Evolutionary conservation across 2,888 invertebrate species (phyloP).

Genomic region (Sicus ferrugineus): DNA sequence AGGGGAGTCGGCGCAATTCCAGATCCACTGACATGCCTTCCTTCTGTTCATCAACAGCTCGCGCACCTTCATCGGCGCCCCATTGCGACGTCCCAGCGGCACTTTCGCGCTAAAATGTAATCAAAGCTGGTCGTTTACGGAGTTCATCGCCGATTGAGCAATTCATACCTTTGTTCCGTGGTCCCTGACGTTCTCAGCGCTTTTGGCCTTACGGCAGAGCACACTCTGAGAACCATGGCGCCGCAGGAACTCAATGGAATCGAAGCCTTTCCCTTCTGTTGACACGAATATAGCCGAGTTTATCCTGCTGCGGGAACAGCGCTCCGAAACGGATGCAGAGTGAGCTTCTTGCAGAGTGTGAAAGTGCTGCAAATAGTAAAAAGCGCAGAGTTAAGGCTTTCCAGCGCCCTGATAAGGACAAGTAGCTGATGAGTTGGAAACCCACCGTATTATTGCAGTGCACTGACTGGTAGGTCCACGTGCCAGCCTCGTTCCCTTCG

Average conservation of each 20-base stretch:
- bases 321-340: slow-evolving; percentile 72
- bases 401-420: too few species aligned
- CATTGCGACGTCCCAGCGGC: slow-evolving; percentile 51
- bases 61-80: slow-evolving; percentile 28
- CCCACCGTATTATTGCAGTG: slow-evolving; percentile 61
- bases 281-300: slow-evolving; percentile 88
- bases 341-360: slow-evolving; percentile 75
- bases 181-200: slow-evolving; percentile 73
- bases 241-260: slow-evolving; percentile 81
- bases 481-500: slow-evolving; percentile 62
- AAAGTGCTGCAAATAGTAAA: slow-evolving; percentile 72
- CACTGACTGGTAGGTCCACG: slow-evolving; percentile 55
- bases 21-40: slow-evolving; percentile 49
- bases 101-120: slow-evolving; percentile 53
- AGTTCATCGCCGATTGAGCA: not conserved
- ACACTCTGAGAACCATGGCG: slow-evolving; percentile 82
- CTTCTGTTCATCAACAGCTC: slow-evolving; percentile 35
- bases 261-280: slow-evolving; percentile 77
- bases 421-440: too few species aligned
- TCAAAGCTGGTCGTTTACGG: not conserved
- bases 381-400: not conserved
- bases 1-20: slow-evolving; percentile 40
- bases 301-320: slow-evolving; percentile 75
- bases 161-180: slow-evolving; percentile 61
- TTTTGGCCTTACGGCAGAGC: slow-evolving; percentile 81